Conservation (phyloP, 1,140 invertebrate species). For the Ctenoplectra terminalis region DNA sequence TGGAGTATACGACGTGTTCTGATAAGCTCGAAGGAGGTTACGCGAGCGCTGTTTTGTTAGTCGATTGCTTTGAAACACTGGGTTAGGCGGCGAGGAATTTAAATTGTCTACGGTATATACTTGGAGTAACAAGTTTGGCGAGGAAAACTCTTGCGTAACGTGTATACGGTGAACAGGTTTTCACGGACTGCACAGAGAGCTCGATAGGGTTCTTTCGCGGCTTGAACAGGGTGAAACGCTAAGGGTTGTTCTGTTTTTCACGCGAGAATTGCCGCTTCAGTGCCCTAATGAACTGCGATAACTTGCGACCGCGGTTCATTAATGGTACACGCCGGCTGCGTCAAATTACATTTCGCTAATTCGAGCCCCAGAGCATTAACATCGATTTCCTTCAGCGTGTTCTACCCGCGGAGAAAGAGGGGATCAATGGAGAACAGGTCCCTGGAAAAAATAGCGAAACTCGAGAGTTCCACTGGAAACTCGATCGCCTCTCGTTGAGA, state of each 20-base stretch:
- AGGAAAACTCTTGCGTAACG: background rate
- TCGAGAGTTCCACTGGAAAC: background rate
- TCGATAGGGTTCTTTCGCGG: background rate
- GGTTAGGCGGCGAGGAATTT: background rate
- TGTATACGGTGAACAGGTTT: background rate
- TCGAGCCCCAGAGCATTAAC: constrained; percentile 13
- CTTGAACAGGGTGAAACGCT: background rate
- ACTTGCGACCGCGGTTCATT: constrained; percentile 37
- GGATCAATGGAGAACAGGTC: background rate
- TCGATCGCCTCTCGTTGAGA: background rate
- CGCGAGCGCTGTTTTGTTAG: background rate
- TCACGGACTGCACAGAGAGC: background rate
- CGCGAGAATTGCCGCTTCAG: background rate
- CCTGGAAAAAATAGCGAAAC: background rate
- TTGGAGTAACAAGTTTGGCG: background rate
- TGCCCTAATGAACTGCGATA: constrained; percentile 29
- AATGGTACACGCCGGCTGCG: constrained; percentile 5
- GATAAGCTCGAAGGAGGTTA: background rate
- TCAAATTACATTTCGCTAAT: constrained; percentile 37
- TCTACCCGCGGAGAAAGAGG: background rate
- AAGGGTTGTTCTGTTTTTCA: constrained; percentile 21
- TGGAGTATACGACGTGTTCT: background rate
- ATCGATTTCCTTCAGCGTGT: background rate
- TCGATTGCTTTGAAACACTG: background rate
- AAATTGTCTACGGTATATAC: background rate